phyloP scores from a whole-genome alignment of 2,797 vertebrate species.

The Pangasius sanitwongsei region DNA sequence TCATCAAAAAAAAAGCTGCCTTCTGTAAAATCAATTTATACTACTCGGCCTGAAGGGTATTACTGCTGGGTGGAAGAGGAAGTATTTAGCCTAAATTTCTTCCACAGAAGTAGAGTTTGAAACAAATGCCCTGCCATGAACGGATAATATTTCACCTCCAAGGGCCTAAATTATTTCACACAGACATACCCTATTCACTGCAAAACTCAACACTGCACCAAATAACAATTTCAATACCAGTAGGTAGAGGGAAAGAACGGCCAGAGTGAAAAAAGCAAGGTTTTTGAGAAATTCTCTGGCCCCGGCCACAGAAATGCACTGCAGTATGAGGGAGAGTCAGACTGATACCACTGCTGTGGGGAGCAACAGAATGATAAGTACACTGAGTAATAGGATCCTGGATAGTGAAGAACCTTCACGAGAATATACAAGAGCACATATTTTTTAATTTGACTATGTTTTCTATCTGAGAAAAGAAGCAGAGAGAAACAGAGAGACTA shows the following conservation, averaged over 20 bases:
- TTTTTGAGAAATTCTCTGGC: conserved; percentile 48
- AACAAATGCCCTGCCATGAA: not conserved
- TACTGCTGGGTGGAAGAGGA: conserved; percentile 23
- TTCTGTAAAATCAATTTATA: not conserved
- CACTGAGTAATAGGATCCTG: not conserved
- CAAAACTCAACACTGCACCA: not conserved
- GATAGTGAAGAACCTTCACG: not conserved
- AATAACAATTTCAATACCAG: not conserved
- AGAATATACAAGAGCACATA: not conserved
- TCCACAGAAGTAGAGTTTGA: not conserved
- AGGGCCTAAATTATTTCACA: not conserved
- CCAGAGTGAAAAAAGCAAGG: conserved; percentile 35
- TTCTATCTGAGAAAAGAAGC: not conserved
- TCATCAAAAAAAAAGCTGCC: not conserved
- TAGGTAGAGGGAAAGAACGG: not conserved
- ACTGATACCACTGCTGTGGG: not conserved
- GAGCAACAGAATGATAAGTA: not conserved
- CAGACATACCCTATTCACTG: not conserved
- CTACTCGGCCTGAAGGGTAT: not conserved
- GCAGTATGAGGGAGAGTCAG: not conserved
- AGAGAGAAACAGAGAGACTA: not conserved
- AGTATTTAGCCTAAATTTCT: conserved; percentile 7
- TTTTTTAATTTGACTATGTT: not conserved
- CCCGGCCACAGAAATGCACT: conserved; percentile 51
- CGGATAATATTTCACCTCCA: not conserved